Conservation (phyloP, 2,888 invertebrate genomes). For the Zaprionus lineosus region DNA sequence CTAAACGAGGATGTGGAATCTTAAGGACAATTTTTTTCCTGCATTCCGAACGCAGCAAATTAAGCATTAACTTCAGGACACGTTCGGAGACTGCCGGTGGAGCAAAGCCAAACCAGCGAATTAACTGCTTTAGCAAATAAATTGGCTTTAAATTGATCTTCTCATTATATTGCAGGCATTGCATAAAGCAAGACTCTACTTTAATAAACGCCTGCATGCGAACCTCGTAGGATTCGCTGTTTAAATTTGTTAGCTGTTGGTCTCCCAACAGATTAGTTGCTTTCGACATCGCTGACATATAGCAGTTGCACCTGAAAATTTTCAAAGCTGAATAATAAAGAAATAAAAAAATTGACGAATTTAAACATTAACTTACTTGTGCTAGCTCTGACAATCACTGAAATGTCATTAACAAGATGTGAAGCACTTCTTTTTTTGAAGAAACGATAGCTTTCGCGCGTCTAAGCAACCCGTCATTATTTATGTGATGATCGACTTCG, state of each 20-base stretch:
- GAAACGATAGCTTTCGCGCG: constrained; percentile 32
- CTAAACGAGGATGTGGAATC: constrained; percentile 64
- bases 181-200: constrained; percentile 73
- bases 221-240: constrained; percentile 79
- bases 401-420: too few species aligned
- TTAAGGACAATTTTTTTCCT: constrained; percentile 56
- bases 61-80: constrained; percentile 74
- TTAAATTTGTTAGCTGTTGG: constrained; percentile 70
- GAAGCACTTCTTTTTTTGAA: constrained; percentile 30
- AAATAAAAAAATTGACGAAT: too few species aligned
- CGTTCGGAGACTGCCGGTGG: constrained; percentile 69
- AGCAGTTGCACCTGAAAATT: constrained; percentile 24
- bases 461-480: constrained; percentile 24
- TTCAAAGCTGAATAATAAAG: too few species aligned
- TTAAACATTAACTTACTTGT: background rate
- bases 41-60: constrained; percentile 75
- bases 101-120: constrained; percentile 79
- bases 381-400: background rate
- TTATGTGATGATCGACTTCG: too few species aligned
- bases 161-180: constrained; percentile 70
- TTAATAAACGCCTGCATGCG: constrained; percentile 79
- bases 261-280: constrained; percentile 35
- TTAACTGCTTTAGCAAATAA: constrained; percentile 79
- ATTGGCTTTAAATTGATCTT: constrained; percentile 72
- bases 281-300: constrained; percentile 24